Base-by-base conservation (phyloP, 2,113 vertebrate species). In the Pao palembangensis region DNA sequence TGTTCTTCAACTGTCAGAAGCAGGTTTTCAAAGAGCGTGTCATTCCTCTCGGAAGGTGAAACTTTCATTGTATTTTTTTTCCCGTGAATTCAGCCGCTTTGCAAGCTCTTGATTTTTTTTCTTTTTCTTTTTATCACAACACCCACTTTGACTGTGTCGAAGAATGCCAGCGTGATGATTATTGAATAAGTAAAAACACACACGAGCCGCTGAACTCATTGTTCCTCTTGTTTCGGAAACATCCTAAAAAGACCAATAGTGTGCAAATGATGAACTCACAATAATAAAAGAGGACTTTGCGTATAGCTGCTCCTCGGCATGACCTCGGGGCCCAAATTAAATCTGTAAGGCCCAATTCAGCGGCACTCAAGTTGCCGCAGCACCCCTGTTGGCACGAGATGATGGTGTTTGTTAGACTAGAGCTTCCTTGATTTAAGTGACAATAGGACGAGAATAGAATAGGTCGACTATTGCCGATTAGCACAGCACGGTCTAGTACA, bases 1-100 rank as follows among this genome's bases (percentile, higher is more conserved):
- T 78, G 71, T 85, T 82, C 78, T 75, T 81, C 84, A 85, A 85
- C 87, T 88, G 90, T 89, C 87, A 89, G 81, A 87, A 79, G 85
- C 71, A 79, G 77, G 76, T 85, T 89, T 89, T 90, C 80, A 86
- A 90, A 83, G 63, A 38, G 74, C 78, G 73, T 73, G 73, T 86
- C 64, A 75, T 64, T 76, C 70, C 78, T 85, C 78, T 86, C 75
- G 71, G 81, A 81, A 86, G 82, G 81, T 84, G 82, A 83, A 77
- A 76, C 70, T 84, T 84, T 86, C 73, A 70, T 28, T 28, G 25
- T 28, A 28, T 12, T 38, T 12, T 38, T 38, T 82, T 77, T 86
- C 71, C 47, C 52, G 81, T 73, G 78, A 85, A 89, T 88, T 88
- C 83, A 88, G 80, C 62, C 79, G 25, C 80, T 77, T 86, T 84